Base-by-base conservation (phyloP, 2,888 invertebrate genomes). In the Drosophila seclusa region DNA sequence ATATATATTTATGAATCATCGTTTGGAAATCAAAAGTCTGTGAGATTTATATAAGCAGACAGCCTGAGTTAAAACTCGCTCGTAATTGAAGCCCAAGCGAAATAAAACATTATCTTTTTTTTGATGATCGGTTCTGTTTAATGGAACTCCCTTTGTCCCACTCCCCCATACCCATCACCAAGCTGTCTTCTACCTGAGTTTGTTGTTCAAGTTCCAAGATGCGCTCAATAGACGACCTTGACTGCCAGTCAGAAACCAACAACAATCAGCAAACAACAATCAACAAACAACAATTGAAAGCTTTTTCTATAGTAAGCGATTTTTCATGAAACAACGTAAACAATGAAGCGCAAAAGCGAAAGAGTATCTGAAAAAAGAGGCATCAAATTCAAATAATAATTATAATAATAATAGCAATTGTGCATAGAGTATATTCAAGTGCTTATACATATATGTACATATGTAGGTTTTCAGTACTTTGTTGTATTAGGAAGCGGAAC, bases 401-500 rank as follows among this genome's bases (percentile, higher is more conserved):
- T 76, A 70, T 63, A 82, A 71, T 67, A 86, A 80, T 82, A 76
- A 71, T 72, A 78, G 60, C 66, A 76, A 74, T 83, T 72, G 67
- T 65, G 38, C 29, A 59, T 57, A 5, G 24, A 52, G 50, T 59
- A 55, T 49, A 77, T 64, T 32, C 57, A 55, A 34, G 34, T 32
- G 59, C 36, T 60, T 52, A 66, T 76, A 71, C 11, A 21, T 18
- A 6, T 68, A 68, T 76, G 73, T 36, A 45, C 27, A 68, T 81
- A 64, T 55, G 68, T 81, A 31, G 66, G 57, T 66, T 83, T 76
- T 61, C 50, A 70, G 80, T 60, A 52, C 83, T 70, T 66, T 63
- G 59, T 72, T 80, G 60, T 71, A 76, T 87, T 89, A 72, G 86
- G 90, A 89, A 83, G 86, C 83, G 88, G 83, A 89, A 88, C 86